A percentile compares a stretch with the other conserved stretches of the same genome.
Conservation (phyloP, 1,140 invertebrate genomes). For the Copidosoma floridanum region DNA sequence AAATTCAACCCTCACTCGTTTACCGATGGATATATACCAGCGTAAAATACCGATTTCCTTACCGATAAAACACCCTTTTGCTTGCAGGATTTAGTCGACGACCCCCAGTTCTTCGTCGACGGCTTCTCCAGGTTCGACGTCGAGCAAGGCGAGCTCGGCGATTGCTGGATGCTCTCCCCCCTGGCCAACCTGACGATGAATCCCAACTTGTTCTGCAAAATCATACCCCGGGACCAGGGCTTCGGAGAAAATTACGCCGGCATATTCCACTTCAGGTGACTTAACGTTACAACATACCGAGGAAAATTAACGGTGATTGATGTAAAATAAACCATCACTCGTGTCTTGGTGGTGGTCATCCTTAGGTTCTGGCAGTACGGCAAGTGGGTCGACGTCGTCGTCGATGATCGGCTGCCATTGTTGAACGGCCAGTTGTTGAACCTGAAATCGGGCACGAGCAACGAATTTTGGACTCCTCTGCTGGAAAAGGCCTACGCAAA, state of each 20-base stretch:
- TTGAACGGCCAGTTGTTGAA: conserved; percentile 86
- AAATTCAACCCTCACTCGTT: neutral
- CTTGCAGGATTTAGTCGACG: conserved; percentile 79
- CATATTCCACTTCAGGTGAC: conserved; percentile 87
- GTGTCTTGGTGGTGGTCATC: conserved; percentile 1
- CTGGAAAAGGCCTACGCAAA: conserved; percentile 99
- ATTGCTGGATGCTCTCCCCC: conserved; percentile 96
- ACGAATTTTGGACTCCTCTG: conserved; percentile 96
- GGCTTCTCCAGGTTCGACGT: conserved; percentile 96
- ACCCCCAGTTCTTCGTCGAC: conserved; percentile 90
- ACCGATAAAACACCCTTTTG: conserved; percentile 7
- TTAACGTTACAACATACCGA: too few species aligned
- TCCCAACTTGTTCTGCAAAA: conserved; percentile 83
- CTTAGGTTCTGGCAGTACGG: conserved; percentile 93
- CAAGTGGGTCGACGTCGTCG: conserved; percentile 86
- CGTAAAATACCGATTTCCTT: too few species aligned
- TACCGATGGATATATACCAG: too few species aligned
- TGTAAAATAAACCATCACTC: too few species aligned
- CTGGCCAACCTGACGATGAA: conserved; percentile 92
- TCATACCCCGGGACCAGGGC: conserved; percentile 92
- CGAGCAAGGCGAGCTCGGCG: conserved; percentile 94
- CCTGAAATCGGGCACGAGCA: conserved; percentile 87
- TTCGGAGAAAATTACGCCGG: conserved; percentile 92
- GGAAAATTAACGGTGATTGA: too few species aligned
- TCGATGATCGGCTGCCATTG: conserved; percentile 93